Percentiles rank a stretch among this genome's conserved stretches.
Conservation (phyloP, 1,140 invertebrate genomes). For the Rhopalosiphum padi region DNA sequence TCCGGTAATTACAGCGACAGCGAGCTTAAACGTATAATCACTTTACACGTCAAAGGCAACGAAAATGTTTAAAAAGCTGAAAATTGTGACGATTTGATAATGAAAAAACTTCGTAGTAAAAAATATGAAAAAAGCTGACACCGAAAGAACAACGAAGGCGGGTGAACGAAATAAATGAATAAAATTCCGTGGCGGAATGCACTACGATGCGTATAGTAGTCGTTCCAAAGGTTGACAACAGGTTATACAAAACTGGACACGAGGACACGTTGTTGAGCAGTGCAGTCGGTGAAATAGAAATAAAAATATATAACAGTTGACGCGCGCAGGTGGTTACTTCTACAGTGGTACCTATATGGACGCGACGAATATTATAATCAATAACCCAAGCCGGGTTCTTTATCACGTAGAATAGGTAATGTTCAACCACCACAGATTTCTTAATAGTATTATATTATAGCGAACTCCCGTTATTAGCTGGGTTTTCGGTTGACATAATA, state of each 20-base stretch:
- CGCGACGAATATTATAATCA: no score
- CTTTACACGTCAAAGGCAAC: not conserved
- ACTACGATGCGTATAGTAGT: not conserved
- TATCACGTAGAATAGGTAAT: no score
- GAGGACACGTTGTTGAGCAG: no score
- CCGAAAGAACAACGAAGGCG: not conserved
- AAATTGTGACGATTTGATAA: no score
- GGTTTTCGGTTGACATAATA: no score
- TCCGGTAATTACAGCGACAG: not conserved
- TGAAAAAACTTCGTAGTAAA: no score
- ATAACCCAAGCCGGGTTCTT: no score
- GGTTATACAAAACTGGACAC: constrained; percentile 45
- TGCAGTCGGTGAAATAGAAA: no score
- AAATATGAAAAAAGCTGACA: not conserved
- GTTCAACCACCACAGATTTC: no score
- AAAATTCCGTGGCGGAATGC: constrained; percentile 30
- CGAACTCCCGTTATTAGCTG: no score
- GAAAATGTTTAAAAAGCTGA: not conserved
- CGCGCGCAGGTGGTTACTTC: not conserved
- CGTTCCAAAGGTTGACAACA: constrained; percentile 28
- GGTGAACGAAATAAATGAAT: no score
- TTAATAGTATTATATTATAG: no score
- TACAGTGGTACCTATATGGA: not conserved
- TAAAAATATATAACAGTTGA: constrained; percentile 22
- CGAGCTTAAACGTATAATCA: not conserved